Evolutionary conservation across 1,140 invertebrate species (phyloP), one percentile per base, ranked within the genome.

Genomic region (Drosophila burlai): DNA sequence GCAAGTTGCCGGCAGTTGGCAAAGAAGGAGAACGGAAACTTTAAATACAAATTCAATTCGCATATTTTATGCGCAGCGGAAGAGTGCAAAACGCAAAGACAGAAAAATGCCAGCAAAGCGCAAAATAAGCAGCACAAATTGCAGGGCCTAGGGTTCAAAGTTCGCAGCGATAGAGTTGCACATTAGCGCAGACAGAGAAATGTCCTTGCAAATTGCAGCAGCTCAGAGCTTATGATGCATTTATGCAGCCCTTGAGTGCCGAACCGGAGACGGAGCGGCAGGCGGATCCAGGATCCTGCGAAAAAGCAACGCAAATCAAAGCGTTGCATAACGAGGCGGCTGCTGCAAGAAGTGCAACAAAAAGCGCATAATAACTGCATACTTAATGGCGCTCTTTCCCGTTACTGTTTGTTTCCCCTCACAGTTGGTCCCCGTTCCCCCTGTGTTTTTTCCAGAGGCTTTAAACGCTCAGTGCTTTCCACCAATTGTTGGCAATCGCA

Each of bases 31-130:
- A 52, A 69, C 59, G 68, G 72, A 81, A 89, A 89, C 81, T 89
- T 89, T 89, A 89, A 89, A 89, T 89, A 89, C 81, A 89, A 89
- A 89, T 89, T 90, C 84, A 89, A 89, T 89, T 89, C 84, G 84
- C 85, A 89, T 89, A 89, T 90, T 90, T 89, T 89, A 89, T 89
- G 79, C 63, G 75, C 63, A 80, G 80, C 68, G 71, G 63, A 73
- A 66, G 40, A 66, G 63, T 36, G 58, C 40, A 69, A 87, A 86
- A 74, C 76, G 83, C 63, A 90, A 81, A 84, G 71, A 82, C 59
- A 72, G 68, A 66, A 72, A 83, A 82, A 82, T 81, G 82, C 73
- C 66, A 81, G 83, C 80, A 85, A 86, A 85, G 84, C 81, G 73
- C 84, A 87, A 89, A 87, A 87, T 81, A 87, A 89, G 84, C 76